Base-by-base conservation (phyloP, 2,113 vertebrate genomes). In the Emydocephalus ijimae region DNA sequence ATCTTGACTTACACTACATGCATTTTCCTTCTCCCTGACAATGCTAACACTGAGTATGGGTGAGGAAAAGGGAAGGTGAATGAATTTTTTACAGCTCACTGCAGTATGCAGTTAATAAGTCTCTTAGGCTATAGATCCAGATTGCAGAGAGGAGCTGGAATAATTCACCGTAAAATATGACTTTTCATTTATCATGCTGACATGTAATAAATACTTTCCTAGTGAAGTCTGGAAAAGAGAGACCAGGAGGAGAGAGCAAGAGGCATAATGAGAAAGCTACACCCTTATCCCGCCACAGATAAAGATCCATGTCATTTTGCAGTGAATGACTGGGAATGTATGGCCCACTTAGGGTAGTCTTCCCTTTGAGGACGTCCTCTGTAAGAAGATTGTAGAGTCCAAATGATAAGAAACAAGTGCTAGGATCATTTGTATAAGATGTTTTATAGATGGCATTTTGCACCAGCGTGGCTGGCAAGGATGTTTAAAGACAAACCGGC, bases 81-180 rank as follows among this genome's bases (percentile, higher is more conserved):
- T 97, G 96, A 97, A 96, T 95, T 93, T 97, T 98, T 98, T 96
- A 98, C 94, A 97, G 97, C 96, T 97, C 97, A 97, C 97, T 64
- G 43, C 34, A 11, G 97, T 97, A 95, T 97, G 97, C 96, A 97
- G 97, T 97, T 98, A 97, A 98, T 98, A 97, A 97, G 96, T 97
- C 97, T 97, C 96, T 92, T 86, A 97, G 96, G 96, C 94, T 34
- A 96, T 95, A 97, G 97, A 98, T 98, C 96, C 97, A 95, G 89
- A 94, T 96, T 97, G 95, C 59, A 90, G 95, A 93, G 93, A 94
- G 92, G 93, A 93, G 94, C 96, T 92, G 94, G 96, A 96, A 97
- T 98, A 97, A 98, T 97, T 98, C 97, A 97, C 95, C 95, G 85
- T 97, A 97, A 98, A 97, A 97, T 97, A 98, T 94, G 96, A 96